Base-by-base conservation (phyloP, 2,113 vertebrate genomes). In the Hiodon tergisus region DNA sequence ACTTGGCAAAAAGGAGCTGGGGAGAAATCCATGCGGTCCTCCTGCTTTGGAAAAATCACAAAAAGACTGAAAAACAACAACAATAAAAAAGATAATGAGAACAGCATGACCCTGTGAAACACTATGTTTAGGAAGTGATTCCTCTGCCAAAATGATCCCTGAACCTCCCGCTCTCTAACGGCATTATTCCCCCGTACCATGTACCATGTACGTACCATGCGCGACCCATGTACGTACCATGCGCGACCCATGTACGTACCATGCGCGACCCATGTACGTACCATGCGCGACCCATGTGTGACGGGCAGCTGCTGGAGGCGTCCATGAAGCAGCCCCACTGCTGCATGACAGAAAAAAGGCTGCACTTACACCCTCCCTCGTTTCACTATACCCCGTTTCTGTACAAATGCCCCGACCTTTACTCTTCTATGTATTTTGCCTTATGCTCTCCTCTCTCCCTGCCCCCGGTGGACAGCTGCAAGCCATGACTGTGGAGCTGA, bases 401-500 rank as follows among this genome's bases (percentile, higher is more conserved):
- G 16, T 66, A n/a, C 55, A 50, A 4, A 10, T 67, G 7, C 53
- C 57, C 55, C 46, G 17, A 4, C 16, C 14, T 16, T 53, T 16
- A 5, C 13, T n/a, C 51, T 17, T 46, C 46, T 13, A 53, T 16
- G 5, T 14, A 17, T 3, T 17, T 11, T 78, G 66, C 4, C 52
- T 9, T 53, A 6, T 47, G 57, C 2, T 16, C 55, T 59, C 14
- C 68, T 61, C 14, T 31, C 48, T 13, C 50, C 67, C 3, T 60
- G 71, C 47, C 16, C 67, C 7, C 60, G 53, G 4, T 14, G 48
- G 17, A 17, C 78, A 91, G 90, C 93, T 98, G 90, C 95, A 98
- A 91, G 92, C 92, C 72, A 83, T 98, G 80, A 93, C 95, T 89
- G 92, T 89, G 8, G 95, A 98, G 88, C 91, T 99, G 82, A 97